Evolutionary conservation across 1,140 invertebrate species (phyloP), one percentile per base, ranked within the genome.

Genomic region (Drosophila punjabiensis): DNA sequence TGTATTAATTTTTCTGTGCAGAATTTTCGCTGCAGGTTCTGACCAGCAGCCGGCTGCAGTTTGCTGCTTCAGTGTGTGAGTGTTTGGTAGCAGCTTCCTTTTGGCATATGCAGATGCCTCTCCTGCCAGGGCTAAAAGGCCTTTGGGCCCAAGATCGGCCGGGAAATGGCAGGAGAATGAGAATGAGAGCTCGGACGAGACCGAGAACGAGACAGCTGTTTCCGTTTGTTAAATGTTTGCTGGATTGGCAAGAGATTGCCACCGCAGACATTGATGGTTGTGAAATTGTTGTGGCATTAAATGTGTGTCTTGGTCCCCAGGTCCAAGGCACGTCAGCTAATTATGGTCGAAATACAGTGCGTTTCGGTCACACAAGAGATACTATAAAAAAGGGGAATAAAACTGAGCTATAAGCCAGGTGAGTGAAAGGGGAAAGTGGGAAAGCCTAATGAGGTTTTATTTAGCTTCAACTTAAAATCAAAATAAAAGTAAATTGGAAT

Each of bases 1-100:
- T 24, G 14, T 5, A 35, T 35, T 24, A 24, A 24, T 10, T 16
- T 16, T 37, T 10, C 18, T 16, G 53, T 56, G 53, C n/a, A 35
- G 20, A 5, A 7, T 56, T 33, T 33, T 69, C 16, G 43, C 30
- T 58, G 52, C 64, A 70, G 65, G 61, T 64, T 81, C 79, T 52
- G 82, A 78, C 82, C 50, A 53, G 10, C 74, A 74, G 83, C 76
- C 81, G 81, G 81, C 83, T 87, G 83, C 83, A 87, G 59, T 33
- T n/a, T 20, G 13, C 37, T 35, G 48, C n/a, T 3, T 59, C 10
- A 20, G 9, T 74, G 47, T 45, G 28, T 52, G 68, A 89, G 85
- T 90, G 86, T 90, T 90, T 90, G 85, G 85, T 90, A 89, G 85
- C 85, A 90, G 85, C 85, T 89, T 89, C 85, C 85, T 89, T 89